These are phyloP conservation scores for Ctenopoma multispine DNA, from an alignment of 2,797 vertebrate genomes.

Conservation along the genomic window DNA sequence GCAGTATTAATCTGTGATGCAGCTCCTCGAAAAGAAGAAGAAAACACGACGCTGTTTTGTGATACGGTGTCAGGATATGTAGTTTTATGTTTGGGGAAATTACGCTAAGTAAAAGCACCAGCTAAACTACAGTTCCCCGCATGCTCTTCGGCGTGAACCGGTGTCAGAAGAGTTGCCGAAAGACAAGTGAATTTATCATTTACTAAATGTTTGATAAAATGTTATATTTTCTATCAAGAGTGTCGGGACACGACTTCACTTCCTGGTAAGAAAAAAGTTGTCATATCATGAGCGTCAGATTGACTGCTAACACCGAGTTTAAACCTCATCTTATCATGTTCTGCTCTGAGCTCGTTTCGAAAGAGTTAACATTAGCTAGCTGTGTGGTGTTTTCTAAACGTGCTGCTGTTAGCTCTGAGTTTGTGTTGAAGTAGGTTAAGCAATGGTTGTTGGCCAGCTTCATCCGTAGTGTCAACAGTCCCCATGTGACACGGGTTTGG, in stretches of 20 bases:
- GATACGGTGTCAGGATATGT: slow-evolving; percentile 49
- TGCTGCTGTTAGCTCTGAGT: background rate
- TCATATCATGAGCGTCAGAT: background rate
- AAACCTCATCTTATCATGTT: background rate
- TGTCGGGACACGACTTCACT: background rate
- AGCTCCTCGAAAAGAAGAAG: slow-evolving; percentile 9
- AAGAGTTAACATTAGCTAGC: slow-evolving; percentile 20
- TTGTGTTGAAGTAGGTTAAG: background rate
- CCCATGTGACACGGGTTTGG: background rate
- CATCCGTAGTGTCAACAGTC: background rate
- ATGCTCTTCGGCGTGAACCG: background rate
- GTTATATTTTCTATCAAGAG: background rate
- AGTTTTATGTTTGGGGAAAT: slow-evolving; percentile 2
- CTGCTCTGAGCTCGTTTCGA: background rate
- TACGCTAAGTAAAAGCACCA: rapidly evolving
- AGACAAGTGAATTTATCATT: slow-evolving; percentile 29
- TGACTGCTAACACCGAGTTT: background rate
- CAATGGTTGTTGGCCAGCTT: background rate
- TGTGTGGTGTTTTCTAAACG: slow-evolving; percentile 4
- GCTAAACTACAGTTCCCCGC: slow-evolving; percentile 58
- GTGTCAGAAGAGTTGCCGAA: slow-evolving; percentile 4
- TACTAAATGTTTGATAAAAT: background rate
- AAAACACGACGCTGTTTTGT: rapidly evolving
- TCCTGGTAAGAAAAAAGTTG: slow-evolving; percentile 37
- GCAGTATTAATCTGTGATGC: background rate